Percentiles rank a stretch among this genome's conserved stretches.
phyloP scores from a whole-genome alignment of 2,888 invertebrate species.

The Disparrhopalites patrizii region DNA sequence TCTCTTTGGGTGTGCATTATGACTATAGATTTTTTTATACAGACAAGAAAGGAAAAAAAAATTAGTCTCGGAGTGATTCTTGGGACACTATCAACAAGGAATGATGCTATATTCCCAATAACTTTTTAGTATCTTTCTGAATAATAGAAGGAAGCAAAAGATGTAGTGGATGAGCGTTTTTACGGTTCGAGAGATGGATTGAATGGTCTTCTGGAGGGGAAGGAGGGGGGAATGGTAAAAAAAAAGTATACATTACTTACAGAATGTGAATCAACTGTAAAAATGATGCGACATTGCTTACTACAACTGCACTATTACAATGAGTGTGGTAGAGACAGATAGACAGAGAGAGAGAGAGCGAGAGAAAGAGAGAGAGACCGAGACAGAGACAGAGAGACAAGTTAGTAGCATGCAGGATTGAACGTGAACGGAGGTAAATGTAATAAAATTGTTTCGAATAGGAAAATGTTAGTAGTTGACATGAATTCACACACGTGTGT shows the following conservation, averaged over 20 bases:
- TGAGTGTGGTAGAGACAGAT: background rate
- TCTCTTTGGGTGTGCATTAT: too few relatives aligned
- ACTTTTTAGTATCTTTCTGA: background rate
- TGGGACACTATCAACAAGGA: background rate
- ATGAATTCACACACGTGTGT: background rate
- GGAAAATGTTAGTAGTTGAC: too few relatives aligned
- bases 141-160: background rate
- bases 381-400: too few relatives aligned
- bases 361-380: background rate
- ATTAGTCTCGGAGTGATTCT: background rate
- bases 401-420: too few relatives aligned
- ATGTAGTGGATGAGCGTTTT: background rate
- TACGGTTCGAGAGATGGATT: too few relatives aligned
- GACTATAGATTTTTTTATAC: too few relatives aligned
- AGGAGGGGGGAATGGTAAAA: background rate
- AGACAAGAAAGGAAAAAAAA: background rate
- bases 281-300: too few relatives aligned
- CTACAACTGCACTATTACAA: too few relatives aligned
- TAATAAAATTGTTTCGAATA: too few relatives aligned
- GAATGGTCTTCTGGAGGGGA: background rate
- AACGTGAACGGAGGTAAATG: too few relatives aligned
- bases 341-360: conserved; percentile 1
- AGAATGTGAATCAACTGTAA: background rate
- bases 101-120: background rate
- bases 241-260: background rate